A percentile compares a stretch with the other conserved stretches of the same genome.
Conservation (phyloP, 2,113 vertebrate genomes). For the Orthochromis malagaraziensis region DNA sequence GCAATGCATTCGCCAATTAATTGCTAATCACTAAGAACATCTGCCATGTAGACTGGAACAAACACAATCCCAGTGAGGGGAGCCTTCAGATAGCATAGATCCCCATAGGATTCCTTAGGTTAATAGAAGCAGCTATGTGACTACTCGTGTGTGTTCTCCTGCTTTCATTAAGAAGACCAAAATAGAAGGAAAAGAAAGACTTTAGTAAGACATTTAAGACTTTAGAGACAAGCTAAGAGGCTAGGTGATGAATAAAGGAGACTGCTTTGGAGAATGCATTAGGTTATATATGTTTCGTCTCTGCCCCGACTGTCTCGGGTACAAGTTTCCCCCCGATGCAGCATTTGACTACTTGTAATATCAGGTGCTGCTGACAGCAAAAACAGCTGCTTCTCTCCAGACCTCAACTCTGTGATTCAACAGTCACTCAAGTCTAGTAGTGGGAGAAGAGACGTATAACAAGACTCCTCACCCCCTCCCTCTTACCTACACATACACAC, state of each 20-base stretch:
- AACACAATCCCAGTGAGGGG: constrained; percentile 40
- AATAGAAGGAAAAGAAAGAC: constrained; percentile 3
- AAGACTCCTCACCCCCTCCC: background rate
- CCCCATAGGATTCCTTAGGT: constrained; percentile 46
- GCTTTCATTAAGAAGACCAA: background rate
- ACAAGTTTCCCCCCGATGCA: constrained; percentile 1
- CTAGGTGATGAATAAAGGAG: background rate
- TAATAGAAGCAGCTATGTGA: constrained; percentile 40
- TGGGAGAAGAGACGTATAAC: constrained; percentile 34
- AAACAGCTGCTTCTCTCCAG: constrained; percentile 15
- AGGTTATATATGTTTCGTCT: background rate
- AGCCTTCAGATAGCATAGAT: constrained; percentile 32
- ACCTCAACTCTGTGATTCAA: constrained; percentile 39
- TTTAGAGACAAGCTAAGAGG: background rate
- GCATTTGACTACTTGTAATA: constrained; percentile 27
- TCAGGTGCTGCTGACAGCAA: constrained; percentile 38
- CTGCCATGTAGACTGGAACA: constrained; percentile 57
- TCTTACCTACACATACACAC: background rate
- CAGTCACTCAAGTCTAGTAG: constrained; percentile 37
- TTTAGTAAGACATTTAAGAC: constrained; percentile 1
- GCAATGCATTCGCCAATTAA: constrained; percentile 53
- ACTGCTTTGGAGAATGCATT: background rate
- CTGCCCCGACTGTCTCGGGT: background rate
- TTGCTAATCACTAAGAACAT: constrained; percentile 64
- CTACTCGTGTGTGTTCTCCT: background rate